Base-by-base conservation (phyloP, 2,888 invertebrate genomes). In the Notocelia uddmanniana region DNA sequence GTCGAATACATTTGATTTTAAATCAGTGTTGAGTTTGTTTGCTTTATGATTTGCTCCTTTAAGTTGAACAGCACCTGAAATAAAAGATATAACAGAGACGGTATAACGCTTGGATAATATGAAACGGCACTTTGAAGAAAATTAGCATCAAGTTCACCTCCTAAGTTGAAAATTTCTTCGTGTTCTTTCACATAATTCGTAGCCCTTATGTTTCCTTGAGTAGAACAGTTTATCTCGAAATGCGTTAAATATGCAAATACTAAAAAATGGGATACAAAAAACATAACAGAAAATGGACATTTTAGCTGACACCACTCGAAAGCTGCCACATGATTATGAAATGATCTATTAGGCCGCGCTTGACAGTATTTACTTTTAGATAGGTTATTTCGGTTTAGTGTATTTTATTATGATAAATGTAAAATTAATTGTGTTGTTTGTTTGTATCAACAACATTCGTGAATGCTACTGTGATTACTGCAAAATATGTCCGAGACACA, bases 211-310 rank as follows among this genome's bases (percentile, higher is more conserved):
- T 74, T 76, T 74, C 78, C 78, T 54, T 78, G 69, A 52, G 77
- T 73, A 71, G 76, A 79, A 76, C 83, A 84, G 81, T 82, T 79
- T 76, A 78, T 73, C 74, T 77, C 69, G 64, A 75, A 72, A 75
- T 82, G 71, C 75, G 76, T 82, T 78, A 76, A 69, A 76, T 82
- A 81, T 74, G 79, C 80, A 75, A 89, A 75, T 76, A 90, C 77
- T 81, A 87, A 81, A 86, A 88, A 83, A 73, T 82, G 79, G 81
- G 88, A 86, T 80, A 84, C 77, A 86, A 87, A 87, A 87, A 91
- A 87, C 91, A 92, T 92, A 90, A 92, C 90, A 85, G 79, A 83
- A 84, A 82, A 74, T 75, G 76, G 75, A 79, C 88, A 91, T 90
- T 85, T 84, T 89, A 85, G 76, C 76, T 77, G 77, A 79, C 78